Conservation (phyloP, 2,113 vertebrate species). For the Oryzias celebensis region DNA sequence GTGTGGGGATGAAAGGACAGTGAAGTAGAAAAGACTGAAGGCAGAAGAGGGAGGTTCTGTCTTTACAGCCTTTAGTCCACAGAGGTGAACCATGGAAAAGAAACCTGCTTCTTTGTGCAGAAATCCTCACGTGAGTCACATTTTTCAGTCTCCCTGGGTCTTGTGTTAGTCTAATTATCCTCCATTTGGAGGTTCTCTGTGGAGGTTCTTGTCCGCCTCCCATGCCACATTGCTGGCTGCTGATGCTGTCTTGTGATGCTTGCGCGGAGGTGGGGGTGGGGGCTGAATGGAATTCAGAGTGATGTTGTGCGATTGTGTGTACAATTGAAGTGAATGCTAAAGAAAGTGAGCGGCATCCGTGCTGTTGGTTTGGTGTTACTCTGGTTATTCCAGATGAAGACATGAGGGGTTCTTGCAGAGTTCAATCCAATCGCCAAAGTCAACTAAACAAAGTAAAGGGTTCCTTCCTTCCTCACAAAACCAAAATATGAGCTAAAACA, state of each 20-base stretch:
- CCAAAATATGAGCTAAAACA: too few relatives aligned
- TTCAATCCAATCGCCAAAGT: too few relatives aligned
- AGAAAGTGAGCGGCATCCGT: too few relatives aligned
- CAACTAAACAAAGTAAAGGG: too few relatives aligned
- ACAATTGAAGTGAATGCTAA: too few relatives aligned
- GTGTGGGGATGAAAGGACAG: background rate
- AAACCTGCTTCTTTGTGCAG: slow-evolving; percentile 32
- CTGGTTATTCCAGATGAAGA: too few relatives aligned
- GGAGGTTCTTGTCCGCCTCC: slow-evolving; percentile 27
- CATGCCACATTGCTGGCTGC: slow-evolving; percentile 26
- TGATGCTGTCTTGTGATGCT: slow-evolving; percentile 71
- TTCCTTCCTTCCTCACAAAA: too few relatives aligned
- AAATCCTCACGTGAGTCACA: slow-evolving; percentile 78
- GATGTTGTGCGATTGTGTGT: background rate
- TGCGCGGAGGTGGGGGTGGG: slow-evolving; percentile 9
- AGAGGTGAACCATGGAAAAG: slow-evolving; percentile 51
- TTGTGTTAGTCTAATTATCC: background rate
- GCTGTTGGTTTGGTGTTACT: too few relatives aligned
- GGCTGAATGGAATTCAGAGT: slow-evolving; percentile 15
- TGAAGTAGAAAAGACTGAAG: background rate
- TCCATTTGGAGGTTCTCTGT: slow-evolving; percentile 1
- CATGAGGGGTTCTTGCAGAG: too few relatives aligned
- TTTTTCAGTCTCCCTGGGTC: slow-evolving; percentile 15
- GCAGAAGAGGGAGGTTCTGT: slow-evolving; percentile 1
- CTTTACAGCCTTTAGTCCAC: slow-evolving; percentile 1